Evolutionary conservation across 2,888 invertebrate genomes (phyloP), one percentile per base, ranked within the genome.

Genomic region (Spilosoma lubricipeda): DNA sequence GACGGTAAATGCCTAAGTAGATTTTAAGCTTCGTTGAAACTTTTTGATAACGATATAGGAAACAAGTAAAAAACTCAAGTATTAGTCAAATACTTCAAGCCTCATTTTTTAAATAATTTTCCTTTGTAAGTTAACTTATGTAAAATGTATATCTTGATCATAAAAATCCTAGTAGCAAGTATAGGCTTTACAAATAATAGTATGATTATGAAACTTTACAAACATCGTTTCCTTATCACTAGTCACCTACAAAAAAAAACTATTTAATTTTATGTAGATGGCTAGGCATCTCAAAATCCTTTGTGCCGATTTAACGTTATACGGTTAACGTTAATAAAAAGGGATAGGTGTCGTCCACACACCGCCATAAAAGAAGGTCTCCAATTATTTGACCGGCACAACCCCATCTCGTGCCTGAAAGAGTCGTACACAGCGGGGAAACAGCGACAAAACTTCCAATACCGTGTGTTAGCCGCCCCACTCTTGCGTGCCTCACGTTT

Each of bases 401-500:
- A 85, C 86, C 88, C 88, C 89, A 87, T 87, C 85, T 80, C 79
- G 84, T 87, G 64, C 45, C 70, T 64, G 86, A 90, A 89, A 91
- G 87, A 89, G 88, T 85, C 87, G 89, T 88, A 85, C 84, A 83
- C 80, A 84, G 82, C 77, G 80, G 86, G 82, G 81, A 86, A 87
- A 88, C 86, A 88, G 86, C 88, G 87, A 86, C 87, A 88, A 90
- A 91, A 92, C 91, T 91, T 91, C 91, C 91, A 88, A 89, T 91
- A 89, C 87, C 86, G 85, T 87, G 88, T 88, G 87, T 86, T 84
- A 81, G 79, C 86, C 78, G 79, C 78, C 80, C 80, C 79, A 82
- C 85, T 81, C 85, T 93, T 89, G 93, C 93, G 93, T 93, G 93
- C 90, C 87, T 80, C 88, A 87, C 89, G 90, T 91, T 93, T 93